Evolutionary conservation across 1,140 invertebrate species (phyloP), one percentile per base, ranked within the genome.

Genomic region (Ips nitidus): DNA sequence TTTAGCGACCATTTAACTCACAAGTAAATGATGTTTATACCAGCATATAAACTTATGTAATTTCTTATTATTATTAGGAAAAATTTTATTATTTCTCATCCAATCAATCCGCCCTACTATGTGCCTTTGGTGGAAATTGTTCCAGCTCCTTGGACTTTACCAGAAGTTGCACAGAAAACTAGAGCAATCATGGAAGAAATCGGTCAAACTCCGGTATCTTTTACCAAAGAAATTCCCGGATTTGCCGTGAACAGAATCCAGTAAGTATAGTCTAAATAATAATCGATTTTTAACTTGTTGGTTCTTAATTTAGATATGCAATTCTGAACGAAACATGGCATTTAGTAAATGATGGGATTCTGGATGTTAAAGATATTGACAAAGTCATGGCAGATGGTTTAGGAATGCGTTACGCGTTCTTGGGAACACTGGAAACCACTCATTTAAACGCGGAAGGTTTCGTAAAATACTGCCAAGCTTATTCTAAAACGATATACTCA

Each of bases 91-190:
- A 89, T 97, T 45, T 92, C 93, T 4, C 96, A 98, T 83, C 96
- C 96, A 42, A 94, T 98, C 1, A 98, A 98, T 82, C 97, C 97
- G 53, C 96, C 96, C 0, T 98, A 98, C 78, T 98, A 95, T 80
- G 90, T 97, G 4, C 95, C 94, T 0, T 81, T 98, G 41, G 93
- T 98, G 1, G 97, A 98, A 84, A 85, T 98, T 47, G 93, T 98
- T 1, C 96, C 96, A 1, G 92, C 94, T 1, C 92, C 94, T 2
- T 97, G 93, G 93, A 94, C 92, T 0, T 85, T 89, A 43, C 84
- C 87, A 0, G 87, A 90, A 57, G 86, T 94, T 3, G 81, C 88
- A 1, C 77, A 81, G 42, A 81, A 79, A 58, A 80, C 79, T 1
- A 87, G 90, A 61, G 84, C 82, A 43, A 85, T 98, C 1, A 93